Evolutionary conservation across 2,113 vertebrate species (phyloP), one percentile per base, ranked within the genome.

Genomic region (Pseudonaja textilis): DNA sequence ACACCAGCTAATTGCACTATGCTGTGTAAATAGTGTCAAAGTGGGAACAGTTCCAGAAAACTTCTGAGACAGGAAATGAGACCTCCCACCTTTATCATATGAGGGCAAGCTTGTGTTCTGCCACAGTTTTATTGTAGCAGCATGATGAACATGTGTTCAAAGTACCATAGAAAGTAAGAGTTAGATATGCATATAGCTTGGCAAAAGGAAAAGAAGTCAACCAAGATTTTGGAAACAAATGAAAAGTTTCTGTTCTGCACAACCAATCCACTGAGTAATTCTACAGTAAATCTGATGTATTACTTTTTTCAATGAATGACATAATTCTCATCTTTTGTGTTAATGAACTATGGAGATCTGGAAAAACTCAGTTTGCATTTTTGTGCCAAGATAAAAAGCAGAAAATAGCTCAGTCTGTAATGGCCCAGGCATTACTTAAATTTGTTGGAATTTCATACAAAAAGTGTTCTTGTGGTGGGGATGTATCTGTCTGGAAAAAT

Each of bases 371-470:
- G 90, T 90, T 87, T 89, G 64, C 39, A 85, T 64, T 34, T 91
- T 93, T 93, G 91, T 10, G 91, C 94, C 95, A 96, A 94, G 85
- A 93, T 22, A 96, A 97, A 96, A 92, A 94, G 0, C 3, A 93
- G 88, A 91, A 92, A 92, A 91, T 93, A 88, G 90, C 85, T 90
- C 91, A 25, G 7, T 89, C 95, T 52, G 57, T 94, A 85, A 91
- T 74, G n/a, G 6, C 88, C 89, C 93, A 96, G 86, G 87, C 94
- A 92, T 89, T 95, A 55, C 91, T 95, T 92, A 93, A 88, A 90
- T 90, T 18, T 91, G 93, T 94, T 92, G 52, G 94, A 42, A 57
- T n/a, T 88, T 11, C 87, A 92, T 92, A 81, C 54, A 85, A 91
- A 88, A 74, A 93, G 56, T n/a, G 56, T n/a, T 87, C 57, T 10